Percentiles rank a stretch among this genome's conserved stretches.
Conservation (phyloP, 2,888 invertebrate species). For the Agrypnus murinus region DNA sequence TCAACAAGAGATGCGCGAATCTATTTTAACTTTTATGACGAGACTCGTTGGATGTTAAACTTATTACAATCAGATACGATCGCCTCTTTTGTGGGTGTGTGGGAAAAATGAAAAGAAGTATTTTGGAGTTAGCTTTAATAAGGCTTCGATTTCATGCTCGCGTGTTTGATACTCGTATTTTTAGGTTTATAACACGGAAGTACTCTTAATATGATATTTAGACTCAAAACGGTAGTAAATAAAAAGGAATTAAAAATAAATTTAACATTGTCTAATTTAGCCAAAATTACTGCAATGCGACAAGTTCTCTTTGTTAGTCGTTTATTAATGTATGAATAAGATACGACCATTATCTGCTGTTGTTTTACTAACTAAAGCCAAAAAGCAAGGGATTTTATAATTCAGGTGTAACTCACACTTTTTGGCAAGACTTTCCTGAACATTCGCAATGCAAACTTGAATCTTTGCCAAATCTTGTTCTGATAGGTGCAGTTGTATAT, state of each 20-base stretch:
- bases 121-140: neutral
- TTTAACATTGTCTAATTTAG: too few species aligned
- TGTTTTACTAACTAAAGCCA: too few species aligned
- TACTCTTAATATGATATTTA: too few species aligned
- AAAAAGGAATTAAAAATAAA: too few species aligned
- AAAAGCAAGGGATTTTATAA: too few species aligned
- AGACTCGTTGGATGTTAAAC: neutral
- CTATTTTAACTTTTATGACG: neutral
- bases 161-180: neutral
- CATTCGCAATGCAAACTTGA: slow-evolving; percentile 10
- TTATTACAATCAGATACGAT: neutral
- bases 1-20: neutral
- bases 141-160: neutral
- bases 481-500: neutral
- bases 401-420: neutral
- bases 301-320: too few species aligned
- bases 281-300: too few species aligned
- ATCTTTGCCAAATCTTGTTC: slow-evolving; percentile 1
- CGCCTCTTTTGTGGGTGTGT: neutral
- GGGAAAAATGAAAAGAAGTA: neutral
- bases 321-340: too few species aligned
- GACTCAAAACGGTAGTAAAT: too few species aligned
- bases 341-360: too few species aligned
- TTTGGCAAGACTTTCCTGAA: slow-evolving; percentile 17
- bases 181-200: too few species aligned